phyloP scores from a whole-genome alignment of 2,888 invertebrate species.

The Parelbella ahira region DNA sequence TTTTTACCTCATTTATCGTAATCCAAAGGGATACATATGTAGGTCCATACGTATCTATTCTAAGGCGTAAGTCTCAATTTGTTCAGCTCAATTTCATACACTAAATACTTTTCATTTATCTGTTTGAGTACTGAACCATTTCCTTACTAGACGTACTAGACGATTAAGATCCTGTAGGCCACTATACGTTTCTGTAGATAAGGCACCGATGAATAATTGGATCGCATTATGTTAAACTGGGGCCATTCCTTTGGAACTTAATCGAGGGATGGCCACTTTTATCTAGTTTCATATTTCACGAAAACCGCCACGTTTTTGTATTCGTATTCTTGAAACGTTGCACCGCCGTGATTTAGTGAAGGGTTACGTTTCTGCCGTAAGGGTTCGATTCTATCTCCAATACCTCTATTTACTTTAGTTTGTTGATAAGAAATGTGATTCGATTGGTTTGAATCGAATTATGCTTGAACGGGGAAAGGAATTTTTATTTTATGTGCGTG shows the following conservation, averaged over 20 bases:
- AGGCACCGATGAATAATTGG: conserved; percentile 62
- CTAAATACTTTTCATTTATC: too few relatives aligned
- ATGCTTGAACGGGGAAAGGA: too few relatives aligned
- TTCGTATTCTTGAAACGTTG: conserved; percentile 31
- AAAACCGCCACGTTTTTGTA: conserved; percentile 29
- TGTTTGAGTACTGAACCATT: too few relatives aligned
- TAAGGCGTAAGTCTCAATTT: too few relatives aligned
- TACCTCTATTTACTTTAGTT: conserved; percentile 21
- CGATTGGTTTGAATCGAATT: too few relatives aligned
- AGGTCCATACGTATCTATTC: conserved; percentile 17
- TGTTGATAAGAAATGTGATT: conserved; percentile 5
- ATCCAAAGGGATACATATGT: conserved; percentile 28
- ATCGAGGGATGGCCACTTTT: conserved; percentile 49
- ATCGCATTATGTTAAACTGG: conserved; percentile 62
- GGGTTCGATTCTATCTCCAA: conserved; percentile 22
- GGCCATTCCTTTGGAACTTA: conserved; percentile 64
- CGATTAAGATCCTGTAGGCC: conserved; percentile 51
- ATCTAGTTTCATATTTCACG: conserved; percentile 61
- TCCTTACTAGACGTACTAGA: conserved; percentile 1
- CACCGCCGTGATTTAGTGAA: conserved; percentile 23
- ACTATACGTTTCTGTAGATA: conserved; percentile 63
- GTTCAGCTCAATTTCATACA: too few relatives aligned
- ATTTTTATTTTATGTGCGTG: too few relatives aligned
- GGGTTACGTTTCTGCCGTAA: conserved; percentile 15
- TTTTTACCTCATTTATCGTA: too few relatives aligned